A percentile compares a stretch with the other conserved stretches of the same genome.
Evolutionary conservation across 2,888 invertebrate species (phyloP).

Genomic region (Fragum whitleyi): DNA sequence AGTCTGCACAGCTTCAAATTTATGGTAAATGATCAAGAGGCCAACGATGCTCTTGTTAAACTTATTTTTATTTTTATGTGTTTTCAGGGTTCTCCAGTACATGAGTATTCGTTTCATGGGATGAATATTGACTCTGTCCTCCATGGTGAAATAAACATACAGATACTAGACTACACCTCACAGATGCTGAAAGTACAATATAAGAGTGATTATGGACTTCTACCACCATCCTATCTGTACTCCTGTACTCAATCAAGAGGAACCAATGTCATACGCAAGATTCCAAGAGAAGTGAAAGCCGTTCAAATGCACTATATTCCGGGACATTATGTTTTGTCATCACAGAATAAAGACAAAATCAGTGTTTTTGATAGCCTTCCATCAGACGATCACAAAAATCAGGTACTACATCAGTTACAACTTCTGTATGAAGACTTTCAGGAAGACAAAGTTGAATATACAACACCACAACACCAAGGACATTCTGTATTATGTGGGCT

Average conservation of each 20-base stretch:
- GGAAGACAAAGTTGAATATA: constrained; percentile 13
- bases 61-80: constrained; percentile 1
- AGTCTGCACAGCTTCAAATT: background rate
- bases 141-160: constrained; percentile 14
- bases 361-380: constrained; percentile 33
- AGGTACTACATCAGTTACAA: constrained; percentile 16
- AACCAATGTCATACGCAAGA: constrained; percentile 15
- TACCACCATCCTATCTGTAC: constrained; percentile 22
- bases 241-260: background rate
- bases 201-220: constrained; percentile 19
- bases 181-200: constrained; percentile 12
- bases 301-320: constrained; percentile 34
- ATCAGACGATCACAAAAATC: constrained; percentile 10
- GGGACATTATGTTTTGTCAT: constrained; percentile 34
- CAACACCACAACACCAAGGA: constrained; percentile 30
- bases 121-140: constrained; percentile 15
- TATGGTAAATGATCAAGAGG: background rate
- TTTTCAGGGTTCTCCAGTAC: constrained; percentile 7
- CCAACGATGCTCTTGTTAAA: background rate
- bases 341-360: constrained; percentile 10
- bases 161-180: constrained; percentile 12
- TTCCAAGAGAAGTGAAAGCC: constrained; percentile 27
- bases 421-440: constrained; percentile 20
- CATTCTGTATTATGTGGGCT: constrained; percentile 14
- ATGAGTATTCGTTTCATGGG: constrained; percentile 15